Evolutionary conservation across 2,113 vertebrate genomes (phyloP).

Genomic region (Pseudopipra pipra): DNA sequence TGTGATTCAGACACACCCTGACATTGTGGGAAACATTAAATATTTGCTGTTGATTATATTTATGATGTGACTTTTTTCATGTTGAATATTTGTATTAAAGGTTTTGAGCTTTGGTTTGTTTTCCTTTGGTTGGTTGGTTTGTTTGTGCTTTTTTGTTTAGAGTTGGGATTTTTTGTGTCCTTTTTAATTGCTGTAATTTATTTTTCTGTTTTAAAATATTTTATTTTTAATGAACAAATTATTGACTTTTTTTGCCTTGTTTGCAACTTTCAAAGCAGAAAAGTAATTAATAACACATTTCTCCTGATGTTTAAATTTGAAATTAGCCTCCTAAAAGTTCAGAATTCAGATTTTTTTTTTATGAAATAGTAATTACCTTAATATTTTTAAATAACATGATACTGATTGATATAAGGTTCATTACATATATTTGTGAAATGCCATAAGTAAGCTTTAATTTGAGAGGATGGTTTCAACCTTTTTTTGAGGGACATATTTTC

Average conservation of each 20-base stretch:
- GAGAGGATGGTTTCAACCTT: not conserved
- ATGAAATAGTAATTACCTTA: not conserved
- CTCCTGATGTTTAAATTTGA: not conserved
- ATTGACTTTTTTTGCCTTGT: not conserved
- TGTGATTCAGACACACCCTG: not conserved
- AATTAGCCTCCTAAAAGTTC: not conserved
- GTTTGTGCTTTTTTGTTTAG: not conserved
- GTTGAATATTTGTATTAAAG: not conserved
- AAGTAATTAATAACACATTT: not conserved
- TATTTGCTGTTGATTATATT: not conserved
- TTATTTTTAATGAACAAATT: not conserved
- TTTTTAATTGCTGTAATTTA: not conserved
- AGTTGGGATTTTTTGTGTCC: not conserved
- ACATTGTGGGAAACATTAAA: not conserved
- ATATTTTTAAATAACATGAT: not conserved
- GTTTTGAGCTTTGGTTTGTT: not conserved
- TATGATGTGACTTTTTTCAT: not conserved
- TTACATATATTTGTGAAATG: not conserved
- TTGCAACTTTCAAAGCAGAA: not conserved
- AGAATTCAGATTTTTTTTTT: not conserved
- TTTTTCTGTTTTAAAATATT: not conserved
- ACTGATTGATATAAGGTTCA: not conserved
- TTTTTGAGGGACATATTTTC: not conserved
- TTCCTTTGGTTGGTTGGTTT: fast-evolving
- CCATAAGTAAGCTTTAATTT: not conserved